Percentiles rank a stretch among this genome's conserved stretches.
Evolutionary conservation across 2,113 vertebrate genomes (phyloP).

Genomic region (Phrynosoma platyrhinos): DNA sequence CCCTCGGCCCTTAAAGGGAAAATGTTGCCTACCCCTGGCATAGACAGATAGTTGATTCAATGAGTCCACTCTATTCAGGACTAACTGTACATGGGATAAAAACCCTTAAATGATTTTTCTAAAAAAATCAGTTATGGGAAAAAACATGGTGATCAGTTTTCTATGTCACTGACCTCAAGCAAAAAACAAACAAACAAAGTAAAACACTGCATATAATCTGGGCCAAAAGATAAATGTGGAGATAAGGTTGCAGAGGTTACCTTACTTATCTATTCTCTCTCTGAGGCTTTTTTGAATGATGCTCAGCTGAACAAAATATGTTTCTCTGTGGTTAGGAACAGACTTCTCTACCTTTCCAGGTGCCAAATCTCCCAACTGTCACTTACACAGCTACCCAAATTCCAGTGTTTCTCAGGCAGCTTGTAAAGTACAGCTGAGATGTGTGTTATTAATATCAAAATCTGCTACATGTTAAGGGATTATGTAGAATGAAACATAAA

Average conservation of each 20-base stretch:
- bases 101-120: too few relatives aligned
- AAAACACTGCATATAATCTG: background rate
- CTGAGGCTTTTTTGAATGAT: background rate
- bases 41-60: too few relatives aligned
- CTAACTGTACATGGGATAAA: too few relatives aligned
- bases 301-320: background rate
- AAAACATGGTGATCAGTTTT: too few relatives aligned
- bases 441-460: conserved; percentile 5
- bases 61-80: too few relatives aligned
- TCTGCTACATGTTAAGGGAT: background rate
- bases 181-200: too few relatives aligned
- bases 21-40: too few relatives aligned
- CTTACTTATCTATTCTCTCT: background rate
- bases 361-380: conserved; percentile 13
- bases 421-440: conserved; percentile 13
- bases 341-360: background rate
- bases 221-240: background rate
- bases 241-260: background rate
- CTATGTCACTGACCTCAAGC: too few relatives aligned
- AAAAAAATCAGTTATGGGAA: too few relatives aligned
- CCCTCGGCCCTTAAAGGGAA: too few relatives aligned
- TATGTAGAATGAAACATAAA: background rate
- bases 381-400: background rate
- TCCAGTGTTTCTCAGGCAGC: background rate
- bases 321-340: background rate